Evolutionary conservation across 2,797 vertebrate genomes (phyloP), one percentile per base, ranked within the genome.

Genomic region (Loris lydekkerianus): DNA sequence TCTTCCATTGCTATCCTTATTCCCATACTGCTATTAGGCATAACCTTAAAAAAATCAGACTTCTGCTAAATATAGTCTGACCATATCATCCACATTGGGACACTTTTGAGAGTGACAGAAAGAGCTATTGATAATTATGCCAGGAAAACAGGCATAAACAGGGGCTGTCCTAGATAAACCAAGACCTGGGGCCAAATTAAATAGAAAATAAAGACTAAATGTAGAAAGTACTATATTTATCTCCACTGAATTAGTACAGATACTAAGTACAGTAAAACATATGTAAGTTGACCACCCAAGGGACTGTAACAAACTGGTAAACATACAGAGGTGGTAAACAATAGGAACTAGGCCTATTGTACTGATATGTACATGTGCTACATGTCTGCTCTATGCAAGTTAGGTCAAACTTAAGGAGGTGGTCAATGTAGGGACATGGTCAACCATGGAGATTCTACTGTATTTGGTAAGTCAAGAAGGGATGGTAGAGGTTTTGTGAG

Each of bases 21-120:
- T 21, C 27, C 7, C 11, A 81, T 56, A 58, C 27, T 5, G 56
- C 40, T 65, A 77, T n/a, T 77, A 53, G 70, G 75, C 60, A 49
- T 56, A 58, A 34, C 29, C 83, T 90, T 95, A 89, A 94, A 89
- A 46, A 94, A 91, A 96, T 67, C 13, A 94, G 69, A 80, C 43
- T 91, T 91, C 37, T 93, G 56, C 63, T 95, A 93, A 96, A 95
- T 92, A 92, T 43, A 95, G 69, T 56, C n/a, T 90, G 65, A 87
- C 46, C 37, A 49, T 75, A 96, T 78, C n/a, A 80, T 95, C 29
- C 13, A 92, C 89, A 61, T n/a, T 82, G 37, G 72, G 80, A 90
- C 31, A 85, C 40, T 89, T 85, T 84, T 69, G 40, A 93, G 49
- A 91, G 77, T 93, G 81, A 90, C 58, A 94, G 53, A 85, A 80